Percentiles rank a stretch among this genome's conserved stretches.
phyloP scores from a whole-genome alignment of 2,888 invertebrate species.

The Octodonta nipae region DNA sequence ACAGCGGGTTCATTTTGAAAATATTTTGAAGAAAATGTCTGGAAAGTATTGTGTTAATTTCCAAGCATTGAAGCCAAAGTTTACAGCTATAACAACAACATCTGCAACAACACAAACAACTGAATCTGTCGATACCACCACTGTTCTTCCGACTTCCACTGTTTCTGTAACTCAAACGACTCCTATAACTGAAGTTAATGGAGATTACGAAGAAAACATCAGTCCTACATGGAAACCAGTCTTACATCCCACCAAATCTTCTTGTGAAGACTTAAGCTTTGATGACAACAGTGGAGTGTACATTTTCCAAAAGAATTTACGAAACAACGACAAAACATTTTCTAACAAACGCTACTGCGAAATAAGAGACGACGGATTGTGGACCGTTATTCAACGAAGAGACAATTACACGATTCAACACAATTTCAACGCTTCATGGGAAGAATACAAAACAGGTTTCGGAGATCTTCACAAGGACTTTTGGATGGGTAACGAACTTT shows the following conservation, averaged over 20 bases:
- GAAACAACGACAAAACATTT: constrained; percentile 26
- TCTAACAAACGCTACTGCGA: constrained; percentile 38
- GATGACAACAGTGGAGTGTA: constrained; percentile 35
- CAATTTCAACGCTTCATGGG: constrained; percentile 44
- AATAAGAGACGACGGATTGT: constrained; percentile 37
- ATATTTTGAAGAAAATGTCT: constrained; percentile 6
- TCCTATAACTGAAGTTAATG: not conserved
- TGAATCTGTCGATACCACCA: not conserved
- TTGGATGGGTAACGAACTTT: constrained; percentile 47
- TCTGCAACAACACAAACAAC: not conserved
- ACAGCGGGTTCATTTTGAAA: constrained; percentile 11
- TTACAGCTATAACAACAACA: constrained; percentile 1
- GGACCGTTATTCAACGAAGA: constrained; percentile 43
- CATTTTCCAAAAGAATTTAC: constrained; percentile 18
- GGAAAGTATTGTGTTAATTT: constrained; percentile 3
- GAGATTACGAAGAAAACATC: not conserved
- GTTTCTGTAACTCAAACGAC: not conserved
- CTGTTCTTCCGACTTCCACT: not conserved
- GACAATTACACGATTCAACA: constrained; percentile 32
- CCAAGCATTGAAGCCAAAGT: not conserved
- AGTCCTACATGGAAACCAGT: constrained; percentile 11
- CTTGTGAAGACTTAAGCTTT: constrained; percentile 33
- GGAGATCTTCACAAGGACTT: constrained; percentile 42
- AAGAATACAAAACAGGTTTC: constrained; percentile 44
- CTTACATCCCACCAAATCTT: constrained; percentile 20